Conservation (phyloP, 1,140 invertebrate genomes). For the Drosophila elegans region DNA sequence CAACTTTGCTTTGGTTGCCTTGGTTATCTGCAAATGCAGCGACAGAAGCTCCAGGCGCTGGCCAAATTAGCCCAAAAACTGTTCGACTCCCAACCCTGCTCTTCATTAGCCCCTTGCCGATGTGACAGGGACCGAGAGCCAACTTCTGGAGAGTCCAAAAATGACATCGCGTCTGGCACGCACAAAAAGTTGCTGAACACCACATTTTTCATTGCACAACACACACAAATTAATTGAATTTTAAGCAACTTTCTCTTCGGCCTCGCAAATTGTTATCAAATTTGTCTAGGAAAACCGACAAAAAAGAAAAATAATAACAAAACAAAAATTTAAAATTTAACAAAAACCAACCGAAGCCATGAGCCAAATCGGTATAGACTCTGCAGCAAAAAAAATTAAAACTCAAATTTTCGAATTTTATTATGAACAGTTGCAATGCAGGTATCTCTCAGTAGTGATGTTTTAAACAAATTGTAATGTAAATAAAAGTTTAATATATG, state of each 20-base stretch:
- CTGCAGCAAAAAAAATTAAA: not conserved
- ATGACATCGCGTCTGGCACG: constrained; percentile 51
- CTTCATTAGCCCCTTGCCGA: constrained; percentile 9
- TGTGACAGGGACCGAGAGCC: constrained; percentile 35
- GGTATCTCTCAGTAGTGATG: too few species aligned
- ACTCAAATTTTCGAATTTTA: not conserved
- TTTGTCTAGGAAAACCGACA: constrained; percentile 56
- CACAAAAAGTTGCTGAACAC: constrained; percentile 62
- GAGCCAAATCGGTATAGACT: not conserved
- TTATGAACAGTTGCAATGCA: not conserved
- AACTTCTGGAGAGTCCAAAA: constrained; percentile 22
- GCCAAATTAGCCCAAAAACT: constrained; percentile 71
- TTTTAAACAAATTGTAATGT: too few species aligned
- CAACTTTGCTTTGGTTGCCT: constrained; percentile 62
- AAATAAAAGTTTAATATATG: too few species aligned
- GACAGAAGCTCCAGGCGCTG: constrained; percentile 40
- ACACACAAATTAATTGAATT: constrained; percentile 81
- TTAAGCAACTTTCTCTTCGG: constrained; percentile 68
- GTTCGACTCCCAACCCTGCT: constrained; percentile 4
- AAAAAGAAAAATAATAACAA: constrained; percentile 23
- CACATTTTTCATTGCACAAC: constrained; percentile 67
- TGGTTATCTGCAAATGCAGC: constrained; percentile 61
- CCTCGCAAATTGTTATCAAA: constrained; percentile 62
- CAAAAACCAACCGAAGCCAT: constrained; percentile 11
- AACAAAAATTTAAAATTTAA: not conserved